phyloP scores from a whole-genome alignment of 2,797 vertebrate genomes.

The Propithecus deckenii region DNA sequence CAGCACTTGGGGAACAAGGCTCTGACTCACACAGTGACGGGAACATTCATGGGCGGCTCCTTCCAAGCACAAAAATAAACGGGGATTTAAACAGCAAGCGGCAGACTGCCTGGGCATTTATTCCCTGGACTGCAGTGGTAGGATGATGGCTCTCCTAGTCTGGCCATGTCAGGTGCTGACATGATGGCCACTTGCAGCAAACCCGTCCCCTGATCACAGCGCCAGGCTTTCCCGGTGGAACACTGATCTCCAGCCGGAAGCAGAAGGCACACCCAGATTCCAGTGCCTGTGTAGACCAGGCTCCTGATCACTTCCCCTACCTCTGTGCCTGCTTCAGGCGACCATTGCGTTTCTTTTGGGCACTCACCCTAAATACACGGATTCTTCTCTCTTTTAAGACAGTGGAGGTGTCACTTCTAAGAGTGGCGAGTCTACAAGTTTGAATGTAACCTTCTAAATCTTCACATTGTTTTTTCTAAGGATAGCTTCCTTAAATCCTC shows the following conservation, averaged over 20 bases:
- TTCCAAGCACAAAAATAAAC: conserved; percentile 31
- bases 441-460: background rate
- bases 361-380: background rate
- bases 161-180: background rate
- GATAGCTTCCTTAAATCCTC: background rate
- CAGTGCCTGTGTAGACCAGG: background rate
- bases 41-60: conserved; percentile 40
- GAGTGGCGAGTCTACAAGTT: background rate
- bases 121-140: background rate
- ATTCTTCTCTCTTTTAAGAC: background rate
- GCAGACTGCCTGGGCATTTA: background rate
- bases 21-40: conserved; percentile 39
- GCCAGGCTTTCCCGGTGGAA: background rate
- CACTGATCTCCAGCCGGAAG: background rate
- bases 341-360: background rate
- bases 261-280: background rate
- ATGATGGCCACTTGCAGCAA: background rate
- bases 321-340: background rate
- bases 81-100: background rate
- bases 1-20: background rate
- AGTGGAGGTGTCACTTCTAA: background rate
- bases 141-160: background rate
- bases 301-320: background rate
- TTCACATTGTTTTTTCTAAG: background rate
- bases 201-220: background rate